Base-by-base conservation (phyloP, 1,140 invertebrate species). In the Drosophila eugracilis region DNA sequence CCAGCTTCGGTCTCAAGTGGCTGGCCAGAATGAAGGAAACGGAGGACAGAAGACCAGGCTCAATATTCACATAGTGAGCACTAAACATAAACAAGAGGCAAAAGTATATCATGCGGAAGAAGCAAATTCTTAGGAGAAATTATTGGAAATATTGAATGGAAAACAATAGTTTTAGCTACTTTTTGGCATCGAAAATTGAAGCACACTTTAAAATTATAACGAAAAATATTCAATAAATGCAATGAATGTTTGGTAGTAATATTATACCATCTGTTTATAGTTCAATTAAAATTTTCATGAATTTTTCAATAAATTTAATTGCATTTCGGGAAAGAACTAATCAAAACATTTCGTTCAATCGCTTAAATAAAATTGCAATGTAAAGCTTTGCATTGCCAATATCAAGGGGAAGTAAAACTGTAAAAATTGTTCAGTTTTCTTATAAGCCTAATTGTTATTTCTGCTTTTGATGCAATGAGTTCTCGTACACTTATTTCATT, bases 1-100 rank as follows among this genome's bases (percentile, higher is more conserved):
- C 71, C 54, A 74, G 57, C 45, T 48, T 34, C 19, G 26, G 54
- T 47, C 50, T 60, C 75, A 75, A 75, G 79, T 78, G 75, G 76
- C 47, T 44, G 44, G 39, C 55, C 55, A 19, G 24, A 7, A 28
- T 42, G 37, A 9, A 12, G 55, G 49, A 17, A 9, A 30, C 6
- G 10, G 5, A 50, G 45, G 41, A 45, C 37, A 30, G 14, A 26
- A n/a, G 48, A 47, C 10, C 24, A 44, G 59, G 50, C 49, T 62
- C 59, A 44, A 36, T 54, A 44, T 21, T 54, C 50, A 44, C 59
- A 63, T 63, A 9, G 28, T 26, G 28, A 42, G 6, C 22, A 34
- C 21, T 36, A 50, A 34, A 5, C 28, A 52, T 15, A 22, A 26
- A 14, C 28, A 36, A 66, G 41, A 28, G 22, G 36, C 36, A 10